Evolutionary conservation across 2,888 invertebrate genomes (phyloP), one percentile per base, ranked within the genome.

Genomic region (Mylabris sibirica): DNA sequence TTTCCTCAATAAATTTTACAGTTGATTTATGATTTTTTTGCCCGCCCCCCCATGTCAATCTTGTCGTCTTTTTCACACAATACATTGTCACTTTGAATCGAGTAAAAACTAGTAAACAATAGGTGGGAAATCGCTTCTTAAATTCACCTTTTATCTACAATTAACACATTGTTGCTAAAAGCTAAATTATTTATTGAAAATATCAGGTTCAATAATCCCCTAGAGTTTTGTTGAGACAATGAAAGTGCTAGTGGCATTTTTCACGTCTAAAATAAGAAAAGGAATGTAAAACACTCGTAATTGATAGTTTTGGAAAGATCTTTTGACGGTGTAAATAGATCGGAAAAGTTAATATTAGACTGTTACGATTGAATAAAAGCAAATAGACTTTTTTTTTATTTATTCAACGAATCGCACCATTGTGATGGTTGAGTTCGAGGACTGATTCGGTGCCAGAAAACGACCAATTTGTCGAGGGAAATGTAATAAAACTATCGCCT

Each of bases 1-100:
- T 69, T 69, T 69, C 69, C 69, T 69, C 69, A 66, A 69, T 69
- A 69, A 69, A 69, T 69, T 69, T 64, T 61, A 69, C 60, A 35
- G 66, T 64, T 64, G 69, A 53, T 53, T 53, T 53, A 24, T 53
- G 22, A 53, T 53, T 53, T 24, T 24, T 44, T 20, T 49, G 20
- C 17, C 6, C 49, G 4, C 49, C 17, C 20, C 49, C 49, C n/a
- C n/a, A n/a, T 9, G 20, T 44, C 49, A 6, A 30, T 30, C 30
- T 30, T 30, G 30, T 20, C 6, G 9, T 6, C 3, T 44, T 49
- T 22, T 4, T 20, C 2, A 44, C n/a, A n/a, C n/a, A 38, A 44
- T 20, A 20, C 9, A 20, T 49, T 49, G 49, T 49, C 20, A 11
- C 20, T 49, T 49, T 49, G 1, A 49, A 49, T 49, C 9, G 3